These are phyloP conservation scores for Oxyura jamaicensis DNA, from an alignment of 2,113 vertebrate genomes.

Conservation along the genomic window DNA sequence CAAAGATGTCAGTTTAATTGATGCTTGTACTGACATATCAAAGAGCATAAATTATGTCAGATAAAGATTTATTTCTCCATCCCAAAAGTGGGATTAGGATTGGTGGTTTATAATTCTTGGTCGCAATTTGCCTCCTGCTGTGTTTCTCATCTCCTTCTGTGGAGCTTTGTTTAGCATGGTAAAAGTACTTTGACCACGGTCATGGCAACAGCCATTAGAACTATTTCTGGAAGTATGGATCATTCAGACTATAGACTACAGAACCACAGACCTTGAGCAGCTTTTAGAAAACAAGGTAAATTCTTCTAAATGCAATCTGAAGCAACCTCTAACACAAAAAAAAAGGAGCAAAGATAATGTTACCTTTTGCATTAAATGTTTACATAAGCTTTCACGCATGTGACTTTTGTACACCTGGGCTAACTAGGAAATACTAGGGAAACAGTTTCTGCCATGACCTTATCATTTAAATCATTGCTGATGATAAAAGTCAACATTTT, in stretches of 20 bases:
- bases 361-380: background rate
- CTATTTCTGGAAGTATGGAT: background rate
- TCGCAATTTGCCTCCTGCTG: background rate
- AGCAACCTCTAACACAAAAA: background rate
- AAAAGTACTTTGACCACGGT: background rate
- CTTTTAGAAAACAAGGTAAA: background rate
- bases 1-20: background rate
- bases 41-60: background rate
- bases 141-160: background rate
- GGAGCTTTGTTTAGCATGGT: background rate
- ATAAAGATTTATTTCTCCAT: background rate
- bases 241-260: background rate
- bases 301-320: background rate
- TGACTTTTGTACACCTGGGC: background rate
- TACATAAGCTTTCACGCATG: background rate
- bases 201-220: background rate
- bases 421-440: background rate
- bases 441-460: background rate
- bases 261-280: background rate
- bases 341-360: background rate
- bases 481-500: constrained; percentile 1
- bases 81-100: background rate
- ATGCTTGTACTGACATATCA: background rate
- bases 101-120: background rate
- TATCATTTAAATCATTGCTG: background rate